Evolutionary conservation across 2,888 invertebrate species (phyloP).

Genomic region (Drosophila limbata): DNA sequence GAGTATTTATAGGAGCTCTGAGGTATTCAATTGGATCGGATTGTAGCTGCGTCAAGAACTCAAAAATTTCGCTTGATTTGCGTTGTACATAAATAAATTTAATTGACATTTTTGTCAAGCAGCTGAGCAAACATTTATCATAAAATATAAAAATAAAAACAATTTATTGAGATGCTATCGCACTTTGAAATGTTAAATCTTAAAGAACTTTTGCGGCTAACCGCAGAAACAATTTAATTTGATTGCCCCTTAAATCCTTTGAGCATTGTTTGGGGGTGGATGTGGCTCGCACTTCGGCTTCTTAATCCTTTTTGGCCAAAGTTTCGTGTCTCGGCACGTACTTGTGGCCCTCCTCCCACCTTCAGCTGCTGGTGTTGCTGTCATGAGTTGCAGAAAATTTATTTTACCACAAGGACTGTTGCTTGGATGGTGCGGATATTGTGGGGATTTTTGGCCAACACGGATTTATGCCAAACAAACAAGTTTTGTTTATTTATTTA

Average conservation of each 20-base stretch:
- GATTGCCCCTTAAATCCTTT: conserved; percentile 73
- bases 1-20: conserved; percentile 60
- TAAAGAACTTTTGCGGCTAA: conserved; percentile 56
- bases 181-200: conserved; percentile 19
- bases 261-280: conserved; percentile 28
- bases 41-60: conserved; percentile 44
- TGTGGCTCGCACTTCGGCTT: conserved; percentile 2
- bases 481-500: conserved; percentile 63
- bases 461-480: conserved; percentile 59
- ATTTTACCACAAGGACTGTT: conserved; percentile 75
- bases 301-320: conserved; percentile 67
- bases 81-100: conserved; percentile 63
- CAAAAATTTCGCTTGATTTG: conserved; percentile 57
- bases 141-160: conserved; percentile 25
- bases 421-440: conserved; percentile 37
- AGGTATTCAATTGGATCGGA: conserved; percentile 30
- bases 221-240: conserved; percentile 77
- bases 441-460: conserved; percentile 36
- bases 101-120: conserved; percentile 66
- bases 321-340: conserved; percentile 75
- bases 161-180: conserved; percentile 37
- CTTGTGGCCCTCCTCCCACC: conserved; percentile 30
- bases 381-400: conserved; percentile 74
- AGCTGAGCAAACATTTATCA: conserved; percentile 67
- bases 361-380: conserved; percentile 49